phyloP scores from a whole-genome alignment of 2,113 vertebrate species.

The Lamprotornis superbus region DNA sequence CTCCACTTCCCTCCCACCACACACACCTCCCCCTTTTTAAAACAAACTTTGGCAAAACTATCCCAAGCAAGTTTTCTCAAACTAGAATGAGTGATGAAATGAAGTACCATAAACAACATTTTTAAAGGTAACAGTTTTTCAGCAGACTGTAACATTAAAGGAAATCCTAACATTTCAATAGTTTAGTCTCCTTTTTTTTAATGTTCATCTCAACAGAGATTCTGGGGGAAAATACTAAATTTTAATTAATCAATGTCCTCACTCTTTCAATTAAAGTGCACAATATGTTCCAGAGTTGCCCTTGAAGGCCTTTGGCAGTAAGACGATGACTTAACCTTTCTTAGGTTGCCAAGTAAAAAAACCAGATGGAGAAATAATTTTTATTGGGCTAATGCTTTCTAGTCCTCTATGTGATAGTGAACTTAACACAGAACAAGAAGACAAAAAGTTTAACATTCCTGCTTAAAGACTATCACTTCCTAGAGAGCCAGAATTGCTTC shows the following conservation, averaged over 20 bases:
- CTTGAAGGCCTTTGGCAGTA: background rate
- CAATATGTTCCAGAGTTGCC: background rate
- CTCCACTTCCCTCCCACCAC: background rate
- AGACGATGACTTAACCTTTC: background rate
- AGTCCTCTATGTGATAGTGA: background rate
- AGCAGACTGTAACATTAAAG: background rate
- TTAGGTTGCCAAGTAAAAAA: background rate
- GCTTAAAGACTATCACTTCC: background rate
- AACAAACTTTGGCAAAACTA: background rate
- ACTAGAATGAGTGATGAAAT: background rate
- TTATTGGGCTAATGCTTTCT: background rate
- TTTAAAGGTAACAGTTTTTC: background rate
- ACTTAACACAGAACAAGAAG: background rate
- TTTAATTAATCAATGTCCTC: background rate
- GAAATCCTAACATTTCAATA: background rate
- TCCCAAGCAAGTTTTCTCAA: background rate
- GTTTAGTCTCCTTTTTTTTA: background rate
- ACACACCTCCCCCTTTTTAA: background rate
- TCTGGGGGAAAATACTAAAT: background rate
- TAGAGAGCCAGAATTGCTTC: background rate
- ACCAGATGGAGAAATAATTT: background rate
- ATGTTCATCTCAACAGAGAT: background rate
- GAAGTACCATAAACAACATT: background rate
- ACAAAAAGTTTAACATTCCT: background rate
- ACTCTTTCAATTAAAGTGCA: background rate